These are phyloP conservation scores for Pedionomus torquatus DNA, from an alignment of 2,113 vertebrate species.

Conservation along the genomic window DNA sequence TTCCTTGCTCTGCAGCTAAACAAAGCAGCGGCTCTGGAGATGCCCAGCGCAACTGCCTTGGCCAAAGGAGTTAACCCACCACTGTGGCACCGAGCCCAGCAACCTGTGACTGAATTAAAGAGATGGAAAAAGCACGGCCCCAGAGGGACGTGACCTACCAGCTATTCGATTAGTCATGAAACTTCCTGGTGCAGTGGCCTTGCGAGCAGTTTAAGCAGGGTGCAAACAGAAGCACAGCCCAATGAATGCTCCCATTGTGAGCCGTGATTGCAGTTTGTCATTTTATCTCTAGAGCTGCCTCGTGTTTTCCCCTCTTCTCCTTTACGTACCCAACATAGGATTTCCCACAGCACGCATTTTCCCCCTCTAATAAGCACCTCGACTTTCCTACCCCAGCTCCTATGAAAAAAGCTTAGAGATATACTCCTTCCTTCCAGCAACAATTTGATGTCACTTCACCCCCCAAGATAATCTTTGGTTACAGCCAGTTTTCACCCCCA, in stretches of 20 bases:
- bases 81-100: rapidly evolving
- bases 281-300: neutral
- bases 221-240: neutral
- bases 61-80: neutral
- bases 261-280: neutral
- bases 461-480: rapidly evolving
- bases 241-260: neutral
- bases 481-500: neutral
- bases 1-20: neutral
- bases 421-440: neutral
- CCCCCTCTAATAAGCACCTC: neutral
- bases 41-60: neutral
- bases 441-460: neutral
- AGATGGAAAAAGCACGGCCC: neutral
- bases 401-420: rapidly evolving
- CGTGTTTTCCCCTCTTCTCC: neutral
- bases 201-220: neutral
- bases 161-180: neutral
- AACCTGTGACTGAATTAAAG: neutral
- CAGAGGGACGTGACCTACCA: neutral
- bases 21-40: neutral
- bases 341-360: neutral
- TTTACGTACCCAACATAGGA: rapidly evolving
- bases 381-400: neutral
- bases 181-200: neutral